A percentile compares a stretch with the other conserved stretches of the same genome.
phyloP scores from a whole-genome alignment of 2,888 invertebrate genomes.

The Macrosoma leucophasiata region DNA sequence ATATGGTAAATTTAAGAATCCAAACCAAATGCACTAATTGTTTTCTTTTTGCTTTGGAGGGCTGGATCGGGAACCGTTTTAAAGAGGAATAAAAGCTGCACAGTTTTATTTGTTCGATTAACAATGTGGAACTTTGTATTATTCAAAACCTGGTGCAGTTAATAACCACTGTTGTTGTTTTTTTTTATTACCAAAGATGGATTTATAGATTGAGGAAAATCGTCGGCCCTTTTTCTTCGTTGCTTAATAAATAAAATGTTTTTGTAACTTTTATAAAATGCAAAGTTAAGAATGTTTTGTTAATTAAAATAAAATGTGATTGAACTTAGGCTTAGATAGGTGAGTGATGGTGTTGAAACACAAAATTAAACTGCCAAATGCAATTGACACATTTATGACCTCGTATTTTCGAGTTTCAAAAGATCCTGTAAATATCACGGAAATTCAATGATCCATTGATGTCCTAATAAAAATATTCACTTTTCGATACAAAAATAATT shows the following conservation, averaged over 20 bases:
- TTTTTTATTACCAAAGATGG: constrained; percentile 72
- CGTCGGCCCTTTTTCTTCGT: constrained; percentile 54
- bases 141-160: constrained; percentile 46
- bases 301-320: constrained; percentile 64
- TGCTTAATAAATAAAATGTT: constrained; percentile 65
- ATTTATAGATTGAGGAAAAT: constrained; percentile 50
- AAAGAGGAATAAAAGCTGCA: too few species aligned
- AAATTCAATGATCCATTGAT: background rate
- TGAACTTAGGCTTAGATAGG: constrained; percentile 62
- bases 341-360: constrained; percentile 32
- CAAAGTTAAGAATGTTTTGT: constrained; percentile 59
- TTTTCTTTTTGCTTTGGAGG: constrained; percentile 5
- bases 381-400: constrained; percentile 20
- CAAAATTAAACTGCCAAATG: constrained; percentile 31
- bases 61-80: too few species aligned
- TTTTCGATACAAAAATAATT: too few species aligned
- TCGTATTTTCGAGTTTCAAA: constrained; percentile 30
- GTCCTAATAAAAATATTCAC: too few species aligned
- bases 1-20: constrained; percentile 5
- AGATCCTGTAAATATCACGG: constrained; percentile 32
- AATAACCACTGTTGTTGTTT: constrained; percentile 60
- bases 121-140: too few species aligned
- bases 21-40: constrained; percentile 12
- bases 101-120: background rate
- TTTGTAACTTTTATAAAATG: constrained; percentile 69